A percentile compares a stretch with the other conserved stretches of the same genome.
Conservation (phyloP, 2,113 vertebrate genomes). For the Turnix velox region DNA sequence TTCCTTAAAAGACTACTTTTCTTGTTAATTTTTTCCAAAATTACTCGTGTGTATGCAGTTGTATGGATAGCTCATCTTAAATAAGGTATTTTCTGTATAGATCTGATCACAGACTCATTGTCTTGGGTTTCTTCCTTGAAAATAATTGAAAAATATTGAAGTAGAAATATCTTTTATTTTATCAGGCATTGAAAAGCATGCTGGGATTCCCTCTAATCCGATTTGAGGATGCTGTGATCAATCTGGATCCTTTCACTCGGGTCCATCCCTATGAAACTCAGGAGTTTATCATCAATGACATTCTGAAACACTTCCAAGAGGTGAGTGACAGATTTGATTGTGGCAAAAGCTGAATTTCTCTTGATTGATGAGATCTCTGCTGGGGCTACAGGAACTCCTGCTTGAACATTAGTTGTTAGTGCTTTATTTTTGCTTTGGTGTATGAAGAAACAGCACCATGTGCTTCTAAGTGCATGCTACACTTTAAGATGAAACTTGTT, state of each 20-base stretch:
- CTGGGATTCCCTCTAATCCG: constrained; percentile 90
- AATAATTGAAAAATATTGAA: neutral
- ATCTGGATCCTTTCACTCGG: constrained; percentile 92
- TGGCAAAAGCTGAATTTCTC: neutral
- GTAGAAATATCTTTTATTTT: neutral
- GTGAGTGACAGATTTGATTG: constrained; percentile 55
- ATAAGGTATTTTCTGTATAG: fast-evolving
- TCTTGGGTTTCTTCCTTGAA: neutral
- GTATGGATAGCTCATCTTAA: neutral
- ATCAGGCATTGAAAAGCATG: constrained; percentile 87
- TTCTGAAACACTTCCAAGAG: constrained; percentile 96
- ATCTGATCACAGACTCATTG: neutral
- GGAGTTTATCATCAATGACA: constrained; percentile 93
- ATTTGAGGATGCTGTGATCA: constrained; percentile 94
- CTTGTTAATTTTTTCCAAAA: neutral
- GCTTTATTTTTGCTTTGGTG: neutral
- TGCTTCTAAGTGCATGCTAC: neutral
- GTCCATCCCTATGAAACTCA: constrained; percentile 96
- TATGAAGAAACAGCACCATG: neutral
- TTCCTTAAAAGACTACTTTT: neutral
- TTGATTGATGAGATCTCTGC: neutral
- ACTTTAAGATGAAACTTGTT: neutral
- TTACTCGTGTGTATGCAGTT: neutral
- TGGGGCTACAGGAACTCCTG: neutral
- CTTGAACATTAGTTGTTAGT: neutral